Evolutionary conservation across 2,888 invertebrate genomes (phyloP).

Genomic region (Limnephilus lunatus): DNA sequence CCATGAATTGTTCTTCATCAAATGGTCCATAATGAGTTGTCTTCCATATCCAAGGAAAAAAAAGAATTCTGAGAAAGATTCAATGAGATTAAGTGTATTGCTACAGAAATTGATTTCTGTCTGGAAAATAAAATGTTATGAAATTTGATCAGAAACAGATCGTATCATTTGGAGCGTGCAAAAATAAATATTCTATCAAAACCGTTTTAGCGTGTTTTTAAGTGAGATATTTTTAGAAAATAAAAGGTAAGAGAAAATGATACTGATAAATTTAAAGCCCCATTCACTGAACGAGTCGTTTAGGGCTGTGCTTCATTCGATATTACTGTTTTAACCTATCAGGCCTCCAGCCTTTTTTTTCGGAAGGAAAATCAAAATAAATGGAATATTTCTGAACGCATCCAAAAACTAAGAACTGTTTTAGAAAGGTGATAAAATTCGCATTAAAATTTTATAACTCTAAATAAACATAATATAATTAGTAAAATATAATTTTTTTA

Average conservation of each 20-base stretch:
- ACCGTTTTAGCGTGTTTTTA: not conserved
- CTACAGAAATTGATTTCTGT: not conserved
- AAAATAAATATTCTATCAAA: not conserved
- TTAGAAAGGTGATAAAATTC: no score
- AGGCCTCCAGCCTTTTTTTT: no score
- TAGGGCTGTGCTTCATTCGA: not conserved
- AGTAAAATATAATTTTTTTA: no score
- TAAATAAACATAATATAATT: no score
- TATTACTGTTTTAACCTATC: not conserved
- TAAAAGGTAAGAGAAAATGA: not conserved
- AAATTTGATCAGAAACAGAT: not conserved
- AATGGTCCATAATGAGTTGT: conserved; percentile 19
- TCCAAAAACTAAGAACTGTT: no score
- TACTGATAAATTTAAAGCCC: not conserved
- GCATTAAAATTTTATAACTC: no score
- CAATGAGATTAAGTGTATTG: not conserved
- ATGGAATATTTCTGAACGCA: no score
- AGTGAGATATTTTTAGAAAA: not conserved
- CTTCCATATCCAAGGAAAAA: not conserved
- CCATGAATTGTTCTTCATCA: conserved; percentile 27
- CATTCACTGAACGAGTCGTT: not conserved
- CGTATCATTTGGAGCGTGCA: not conserved
- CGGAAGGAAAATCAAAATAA: no score
- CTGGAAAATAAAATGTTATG: not conserved
- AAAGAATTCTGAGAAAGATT: not conserved